Evolutionary conservation across 2,888 invertebrate species (phyloP), one percentile per base, ranked within the genome.

Genomic region (Geophilus truncorum): DNA sequence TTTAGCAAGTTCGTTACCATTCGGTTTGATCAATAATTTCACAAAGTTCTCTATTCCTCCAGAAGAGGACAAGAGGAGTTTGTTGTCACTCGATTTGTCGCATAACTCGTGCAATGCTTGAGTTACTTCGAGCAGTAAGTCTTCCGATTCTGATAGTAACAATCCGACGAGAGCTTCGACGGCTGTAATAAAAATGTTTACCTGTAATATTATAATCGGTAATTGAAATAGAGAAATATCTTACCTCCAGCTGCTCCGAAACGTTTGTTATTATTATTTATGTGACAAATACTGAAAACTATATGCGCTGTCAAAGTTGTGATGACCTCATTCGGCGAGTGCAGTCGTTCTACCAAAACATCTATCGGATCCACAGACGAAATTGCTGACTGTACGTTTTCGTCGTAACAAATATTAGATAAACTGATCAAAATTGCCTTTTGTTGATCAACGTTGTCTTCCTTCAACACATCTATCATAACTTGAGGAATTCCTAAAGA

Each of bases 291-390:
- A 15, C 51, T 79, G 7, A 18, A 51, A 28, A 79, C 32, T 12
- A 79, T 25, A 5, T 21, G 51, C 9, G 79, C 4, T 9, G 79
- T 7, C 21, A 79, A 23, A 23, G 79, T 79, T 15, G 45, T 23
- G 25, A 51, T 79, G 12, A 25, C 25, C 51, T 79, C 79, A 12
- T 51, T 51, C 1, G 9, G 23, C 12, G 51, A 40, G 3, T 51
- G 40, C 15, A 79, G 25, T 25, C 79, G 18, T 40, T 23, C 25
- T 23, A 79, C 51, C n/a, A 79, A 79, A 25, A 79, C 51, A 25
- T 9, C 23, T 21, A 79, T 79, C 23, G 79, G 79, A 79, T 79
- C 51, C 15, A 51, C 79, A 6, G 79, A 40, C 18, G 79, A 51
- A 30, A 79, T 51, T 1, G 79, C 23, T 1, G 23, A 2, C 25